Conservation (phyloP, 2,797 vertebrate genomes). For the Brotula barbata region DNA sequence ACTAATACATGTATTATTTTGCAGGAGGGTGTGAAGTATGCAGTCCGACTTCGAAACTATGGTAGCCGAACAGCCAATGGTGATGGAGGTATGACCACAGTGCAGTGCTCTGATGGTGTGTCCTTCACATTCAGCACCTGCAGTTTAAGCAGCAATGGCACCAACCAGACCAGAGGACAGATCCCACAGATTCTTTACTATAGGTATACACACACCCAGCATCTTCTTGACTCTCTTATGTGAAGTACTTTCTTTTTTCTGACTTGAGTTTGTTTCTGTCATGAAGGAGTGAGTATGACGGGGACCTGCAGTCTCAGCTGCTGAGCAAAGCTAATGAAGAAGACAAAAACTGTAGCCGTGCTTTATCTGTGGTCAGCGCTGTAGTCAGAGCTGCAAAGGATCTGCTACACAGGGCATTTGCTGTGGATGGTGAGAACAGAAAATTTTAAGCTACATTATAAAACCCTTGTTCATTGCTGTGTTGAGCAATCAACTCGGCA, state of each 20-base stretch:
- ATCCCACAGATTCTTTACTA: conserved; percentile 99
- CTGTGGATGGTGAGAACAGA: conserved; percentile 90
- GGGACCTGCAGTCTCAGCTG: conserved; percentile 96
- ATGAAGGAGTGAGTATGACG: conserved; percentile 95
- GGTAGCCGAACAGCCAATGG: conserved; percentile 99
- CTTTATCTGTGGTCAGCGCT: conserved; percentile 95
- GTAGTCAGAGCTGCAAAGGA: conserved; percentile 96
- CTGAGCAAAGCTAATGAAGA: conserved; percentile 98
- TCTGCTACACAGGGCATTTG: conserved; percentile 94
- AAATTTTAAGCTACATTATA: background rate
- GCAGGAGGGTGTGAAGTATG: conserved; percentile 96
- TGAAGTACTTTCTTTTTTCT: conserved; percentile 2
- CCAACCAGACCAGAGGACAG: conserved; percentile 97
- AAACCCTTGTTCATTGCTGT: background rate
- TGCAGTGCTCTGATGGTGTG: conserved; percentile 96
- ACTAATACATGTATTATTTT: conserved; percentile 22
- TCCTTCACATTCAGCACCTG: conserved; percentile 97
- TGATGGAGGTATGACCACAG: conserved; percentile 98
- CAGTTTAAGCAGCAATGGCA: conserved; percentile 98
- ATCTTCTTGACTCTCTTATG: background rate
- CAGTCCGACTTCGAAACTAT: conserved; percentile 94
- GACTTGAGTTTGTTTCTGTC: conserved; percentile 12
- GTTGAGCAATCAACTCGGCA: background rate
- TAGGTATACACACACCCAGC: conserved; percentile 78
- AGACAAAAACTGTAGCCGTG: conserved; percentile 97